Conservation (phyloP, 2,888 invertebrate genomes). For the Rhodophaea formosa region DNA sequence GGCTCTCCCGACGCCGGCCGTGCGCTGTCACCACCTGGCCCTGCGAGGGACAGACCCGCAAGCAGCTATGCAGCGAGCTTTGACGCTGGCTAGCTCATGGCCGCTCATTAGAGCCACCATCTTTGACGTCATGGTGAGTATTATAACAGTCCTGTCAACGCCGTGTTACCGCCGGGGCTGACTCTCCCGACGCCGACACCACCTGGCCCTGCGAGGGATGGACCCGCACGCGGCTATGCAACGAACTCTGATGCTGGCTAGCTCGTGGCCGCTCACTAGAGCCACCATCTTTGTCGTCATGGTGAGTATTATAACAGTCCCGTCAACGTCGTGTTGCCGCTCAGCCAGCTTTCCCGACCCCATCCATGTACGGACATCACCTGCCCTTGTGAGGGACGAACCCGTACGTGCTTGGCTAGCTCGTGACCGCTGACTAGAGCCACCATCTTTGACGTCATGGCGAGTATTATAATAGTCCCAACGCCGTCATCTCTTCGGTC, state of each 20-base stretch:
- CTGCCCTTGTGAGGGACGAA: slow-evolving; percentile 93
- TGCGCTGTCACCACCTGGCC: slow-evolving; percentile 94
- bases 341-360: slow-evolving; percentile 83
- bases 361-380: slow-evolving; percentile 94
- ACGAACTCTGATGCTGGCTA: slow-evolving; percentile 94
- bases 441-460: slow-evolving; percentile 97
- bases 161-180: slow-evolving; percentile 28
- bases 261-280: slow-evolving; percentile 95
- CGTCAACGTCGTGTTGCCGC: too few relatives aligned
- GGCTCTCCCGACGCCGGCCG: slow-evolving; percentile 89
- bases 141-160: too few relatives aligned
- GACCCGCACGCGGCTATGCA: slow-evolving; percentile 93
- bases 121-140: slow-evolving; percentile 93
- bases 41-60: slow-evolving; percentile 91
- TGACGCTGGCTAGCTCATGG: slow-evolving; percentile 96
- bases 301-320: slow-evolving; percentile 72
- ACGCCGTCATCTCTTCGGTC: slow-evolving; percentile 28
- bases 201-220: slow-evolving; percentile 94
- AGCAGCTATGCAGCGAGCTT: slow-evolving; percentile 94
- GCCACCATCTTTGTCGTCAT: slow-evolving; percentile 97
- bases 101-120: slow-evolving; percentile 95
- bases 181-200: slow-evolving; percentile 91
- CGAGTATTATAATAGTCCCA: slow-evolving; percentile 52
- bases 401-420: slow-evolving; percentile 90
- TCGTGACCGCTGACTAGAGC: slow-evolving; percentile 96